Base-by-base conservation (phyloP, 2,797 vertebrate species). In the Hydrophis major region DNA sequence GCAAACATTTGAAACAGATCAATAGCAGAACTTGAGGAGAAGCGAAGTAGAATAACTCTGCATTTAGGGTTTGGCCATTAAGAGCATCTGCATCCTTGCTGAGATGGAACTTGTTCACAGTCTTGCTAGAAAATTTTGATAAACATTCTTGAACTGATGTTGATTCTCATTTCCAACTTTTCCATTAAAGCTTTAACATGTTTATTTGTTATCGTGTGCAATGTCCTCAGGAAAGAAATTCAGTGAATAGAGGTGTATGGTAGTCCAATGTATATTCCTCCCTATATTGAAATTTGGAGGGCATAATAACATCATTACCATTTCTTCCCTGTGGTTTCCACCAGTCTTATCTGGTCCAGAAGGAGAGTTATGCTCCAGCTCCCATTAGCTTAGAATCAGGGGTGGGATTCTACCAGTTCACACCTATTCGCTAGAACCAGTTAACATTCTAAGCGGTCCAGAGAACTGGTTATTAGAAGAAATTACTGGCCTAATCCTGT, bases 181-280 rank as follows among this genome's bases (percentile, higher is more conserved):
- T 25, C 90, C 59, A 94, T 86, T 25, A 59, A 88, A 96, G 47
- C 2, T 89, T 95, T 93, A 94, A 89, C 93, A 89, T 90, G 93
- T 95, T 66, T 90, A 61, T 53, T 88, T 57, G 96, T 60, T 25
- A 91, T 92, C 63, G 92, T 0, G 94, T 63, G 27, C 61, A 96
- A 94, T 87, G 63, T 37, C 32, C 69, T 37, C n/a, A 37, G 69
- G 63, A 66, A 66, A 66, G 6, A 20, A 74, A 37, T 7, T 37
- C 16, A 37, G 16, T 74, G 69, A 74, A 37, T 20, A 37, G 16
- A 37, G 10, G 16, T 8, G 6, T 74, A 74, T 74, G 32, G 16
- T 37, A 74, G 37, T 37, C 69, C 32, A 74, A 74, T 74, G 7
- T 74, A 74, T 74, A 74, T 37, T 74, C 32, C 18, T 37, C 32